Evolutionary conservation across 2,888 invertebrate genomes (phyloP).

Genomic region (Leptinotarsa tumamoca): DNA sequence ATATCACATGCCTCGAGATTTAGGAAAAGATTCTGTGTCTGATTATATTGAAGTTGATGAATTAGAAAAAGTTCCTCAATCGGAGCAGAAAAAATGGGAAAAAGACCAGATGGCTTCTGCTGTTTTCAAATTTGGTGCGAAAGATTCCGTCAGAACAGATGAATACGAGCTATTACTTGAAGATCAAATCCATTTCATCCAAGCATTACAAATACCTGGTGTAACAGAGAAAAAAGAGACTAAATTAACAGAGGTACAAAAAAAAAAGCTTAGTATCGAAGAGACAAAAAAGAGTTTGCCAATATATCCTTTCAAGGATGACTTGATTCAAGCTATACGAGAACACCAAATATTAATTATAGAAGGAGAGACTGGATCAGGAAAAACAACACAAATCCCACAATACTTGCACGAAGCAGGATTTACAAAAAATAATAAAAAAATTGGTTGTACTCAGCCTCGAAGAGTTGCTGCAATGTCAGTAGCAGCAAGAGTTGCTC

Average conservation of each 20-base stretch:
- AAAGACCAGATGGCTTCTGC: slow-evolving; percentile 96
- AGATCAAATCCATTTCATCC: slow-evolving; percentile 98
- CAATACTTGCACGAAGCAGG: slow-evolving; percentile 97
- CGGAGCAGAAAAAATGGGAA: slow-evolving; percentile 96
- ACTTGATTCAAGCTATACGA: slow-evolving; percentile 87
- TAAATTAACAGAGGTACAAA: slow-evolving; percentile 76
- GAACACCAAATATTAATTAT: slow-evolving; percentile 92
- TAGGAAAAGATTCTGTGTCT: slow-evolving; percentile 77
- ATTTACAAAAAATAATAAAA: slow-evolving; percentile 77
- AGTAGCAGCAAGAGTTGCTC: no score
- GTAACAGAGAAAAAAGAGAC: slow-evolving; percentile 67
- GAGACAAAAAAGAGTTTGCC: slow-evolving; percentile 80
- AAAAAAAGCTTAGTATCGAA: slow-evolving; percentile 83
- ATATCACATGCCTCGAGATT: slow-evolving; percentile 93
- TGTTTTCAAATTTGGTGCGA: slow-evolving; percentile 92
- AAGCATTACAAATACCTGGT: slow-evolving; percentile 86
- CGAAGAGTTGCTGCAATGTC: no score
- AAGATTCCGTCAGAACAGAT: slow-evolving; percentile 79
- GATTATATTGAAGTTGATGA: slow-evolving; percentile 89
- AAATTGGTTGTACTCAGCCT: slow-evolving; percentile 67
- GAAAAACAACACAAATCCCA: slow-evolving; percentile 86
- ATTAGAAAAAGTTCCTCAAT: slow-evolving; percentile 84
- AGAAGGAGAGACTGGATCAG: slow-evolving; percentile 84
- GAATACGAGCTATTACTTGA: slow-evolving; percentile 95
- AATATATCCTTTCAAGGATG: no score